These are phyloP conservation scores for Drosophila fuyamai DNA, from an alignment of 1,140 invertebrate genomes.

Conservation along the genomic window DNA sequence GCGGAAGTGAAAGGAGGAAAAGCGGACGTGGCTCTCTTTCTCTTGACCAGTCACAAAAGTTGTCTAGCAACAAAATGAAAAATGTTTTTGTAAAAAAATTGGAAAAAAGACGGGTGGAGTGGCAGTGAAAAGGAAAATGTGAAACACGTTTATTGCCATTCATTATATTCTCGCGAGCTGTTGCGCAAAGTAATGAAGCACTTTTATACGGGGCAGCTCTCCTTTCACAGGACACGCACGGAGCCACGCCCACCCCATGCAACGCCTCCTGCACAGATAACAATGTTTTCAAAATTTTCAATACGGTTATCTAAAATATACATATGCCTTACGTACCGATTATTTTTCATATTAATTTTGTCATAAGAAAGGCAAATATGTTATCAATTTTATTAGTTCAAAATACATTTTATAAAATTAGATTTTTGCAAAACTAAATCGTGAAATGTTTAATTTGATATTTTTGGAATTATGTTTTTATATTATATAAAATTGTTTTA, in stretches of 20 bases:
- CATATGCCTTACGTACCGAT: too few relatives aligned
- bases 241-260: conserved; percentile 1
- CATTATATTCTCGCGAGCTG: conserved; percentile 83
- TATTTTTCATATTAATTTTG: too few relatives aligned
- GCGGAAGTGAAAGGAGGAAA: conserved; percentile 5
- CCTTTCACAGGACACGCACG: conserved; percentile 47
- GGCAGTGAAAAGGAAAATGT: conserved; percentile 68
- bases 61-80: conserved; percentile 52
- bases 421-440: too few relatives aligned
- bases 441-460: too few relatives aligned
- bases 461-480: background rate
- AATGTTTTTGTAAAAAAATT: conserved; percentile 38
- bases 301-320: too few relatives aligned
- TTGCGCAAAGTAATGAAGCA: conserved; percentile 83
- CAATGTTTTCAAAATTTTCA: background rate
- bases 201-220: conserved; percentile 61
- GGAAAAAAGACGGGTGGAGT: conserved; percentile 11
- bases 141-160: conserved; percentile 83
- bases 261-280: conserved; percentile 1
- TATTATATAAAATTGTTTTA: background rate
- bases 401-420: too few relatives aligned
- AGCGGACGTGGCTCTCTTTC: conserved; percentile 1
- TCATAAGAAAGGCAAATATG: too few relatives aligned
- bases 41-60: conserved; percentile 49
- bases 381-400: too few relatives aligned